These are phyloP conservation scores for Euproctis similis DNA, from an alignment of 2,888 invertebrate species.

Conservation along the genomic window DNA sequence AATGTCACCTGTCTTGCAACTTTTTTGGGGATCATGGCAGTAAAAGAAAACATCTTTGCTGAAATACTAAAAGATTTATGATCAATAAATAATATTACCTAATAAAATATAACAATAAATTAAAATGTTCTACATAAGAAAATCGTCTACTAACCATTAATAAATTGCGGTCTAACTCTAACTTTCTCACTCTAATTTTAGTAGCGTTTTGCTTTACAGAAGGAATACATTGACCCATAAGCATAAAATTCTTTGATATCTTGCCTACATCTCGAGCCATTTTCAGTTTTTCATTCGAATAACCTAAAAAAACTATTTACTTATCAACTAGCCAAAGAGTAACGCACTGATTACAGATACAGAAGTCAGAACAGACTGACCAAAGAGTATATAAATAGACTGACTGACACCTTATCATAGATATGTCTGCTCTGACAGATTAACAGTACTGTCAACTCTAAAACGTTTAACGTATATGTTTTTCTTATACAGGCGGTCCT, in stretches of 20 bases:
- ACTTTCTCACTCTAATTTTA: constrained; percentile 84
- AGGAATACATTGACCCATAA: constrained; percentile 88
- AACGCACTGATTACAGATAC: too few relatives aligned
- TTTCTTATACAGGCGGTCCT: too few relatives aligned
- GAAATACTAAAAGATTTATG: constrained; percentile 79
- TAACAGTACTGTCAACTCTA: too few relatives aligned
- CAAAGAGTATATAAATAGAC: too few relatives aligned
- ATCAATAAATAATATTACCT: background rate
- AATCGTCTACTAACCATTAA: constrained; percentile 78
- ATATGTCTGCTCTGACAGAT: too few relatives aligned
- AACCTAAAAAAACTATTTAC: too few relatives aligned
- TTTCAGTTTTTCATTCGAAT: too few relatives aligned
- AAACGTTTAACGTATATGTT: too few relatives aligned
- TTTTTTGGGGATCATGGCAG: constrained; percentile 85
- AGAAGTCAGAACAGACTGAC: too few relatives aligned
- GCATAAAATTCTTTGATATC: constrained; percentile 68
- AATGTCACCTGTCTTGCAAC: constrained; percentile 88
- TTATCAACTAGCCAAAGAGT: too few relatives aligned
- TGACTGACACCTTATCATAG: too few relatives aligned
- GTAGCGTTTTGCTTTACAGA: constrained; percentile 85
- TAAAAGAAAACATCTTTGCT: constrained; percentile 82
- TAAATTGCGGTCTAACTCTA: constrained; percentile 84
- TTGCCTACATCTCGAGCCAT: constrained; percentile 61
- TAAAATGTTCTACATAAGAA: background rate
- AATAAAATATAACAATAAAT: too few relatives aligned